Evolutionary conservation across 2,888 invertebrate genomes (phyloP), one percentile per base, ranked within the genome.

Genomic region (Morpho achilles): DNA sequence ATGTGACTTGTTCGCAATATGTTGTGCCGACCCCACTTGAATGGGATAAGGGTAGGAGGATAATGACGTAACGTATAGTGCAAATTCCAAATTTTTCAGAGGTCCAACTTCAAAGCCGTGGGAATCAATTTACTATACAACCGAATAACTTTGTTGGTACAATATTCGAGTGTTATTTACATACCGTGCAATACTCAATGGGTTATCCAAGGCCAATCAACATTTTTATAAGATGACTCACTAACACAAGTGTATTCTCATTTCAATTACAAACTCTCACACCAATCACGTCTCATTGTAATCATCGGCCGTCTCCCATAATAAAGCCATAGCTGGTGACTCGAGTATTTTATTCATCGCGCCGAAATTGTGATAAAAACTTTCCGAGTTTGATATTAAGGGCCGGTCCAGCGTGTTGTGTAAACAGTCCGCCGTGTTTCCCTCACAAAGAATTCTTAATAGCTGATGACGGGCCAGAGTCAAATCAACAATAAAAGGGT

Each of bases 341-440:
- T 89, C 74, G 87, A 79, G 72, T 68, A 79, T 87, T 88, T 87
- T 81, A 86, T 89, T 88, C 83, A 87, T 83, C 53, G 82, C 84
- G 72, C 69, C 76, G 77, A 82, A 82, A 78, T 80, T 79, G 75
- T 78, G 79, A 77, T 76, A 80, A 76, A 76, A 55, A 43, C 8
- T 42, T 46, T 16, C 16, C 16, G 16, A 16, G 16, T 16, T 44
- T 7, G 10, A 56, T 44, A 46, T 42, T 46, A 9, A 49, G 47
- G 46, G 41, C 22, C 52, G 52, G 10, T 44, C 22, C 80, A 77
- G 70, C 86, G 87, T 89, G 89, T 87, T 89, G 87, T 87, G 86
- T 90, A 90, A 89, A 90, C 88, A 90, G 88, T 88, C 81, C 86
- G 80, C 87, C 88, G 88, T 89, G 89, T 89, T 88, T 84, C 85